Evolutionary conservation across 2,888 invertebrate genomes (phyloP).

Genomic region (Chrysodeixis includens): DNA sequence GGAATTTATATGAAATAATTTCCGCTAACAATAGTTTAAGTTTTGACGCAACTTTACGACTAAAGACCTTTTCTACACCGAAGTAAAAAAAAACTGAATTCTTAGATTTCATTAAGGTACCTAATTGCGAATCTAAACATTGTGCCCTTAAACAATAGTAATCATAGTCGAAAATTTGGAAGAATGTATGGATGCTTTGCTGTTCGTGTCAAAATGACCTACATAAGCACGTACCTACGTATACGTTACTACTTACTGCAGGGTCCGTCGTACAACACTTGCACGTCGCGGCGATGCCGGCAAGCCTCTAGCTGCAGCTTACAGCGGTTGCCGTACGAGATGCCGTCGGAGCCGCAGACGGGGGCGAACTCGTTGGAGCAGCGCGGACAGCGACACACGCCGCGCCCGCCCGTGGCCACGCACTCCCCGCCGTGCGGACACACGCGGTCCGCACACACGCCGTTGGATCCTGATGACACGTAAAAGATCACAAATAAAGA

Average conservation of each 20-base stretch:
- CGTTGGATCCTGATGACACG: conserved; percentile 87
- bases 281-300: conserved; percentile 92
- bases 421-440: conserved; percentile 94
- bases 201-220: no score
- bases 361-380: conserved; percentile 96
- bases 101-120: no score
- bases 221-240: not conserved
- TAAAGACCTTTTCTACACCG: no score
- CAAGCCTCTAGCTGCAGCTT: conserved; percentile 94
- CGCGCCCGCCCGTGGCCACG: conserved; percentile 91
- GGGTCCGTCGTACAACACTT: conserved; percentile 94
- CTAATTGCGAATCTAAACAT: no score
- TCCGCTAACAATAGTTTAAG: no score
- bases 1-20: no score
- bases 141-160: no score
- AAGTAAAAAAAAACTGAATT: no score
- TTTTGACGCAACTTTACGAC: no score
- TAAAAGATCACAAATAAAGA: no score
- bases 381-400: conserved; percentile 95
- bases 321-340: conserved; percentile 95
- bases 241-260: conserved; percentile 93
- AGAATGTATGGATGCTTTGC: no score
- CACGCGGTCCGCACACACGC: conserved; percentile 91
- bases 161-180: no score
- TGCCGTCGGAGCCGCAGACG: conserved; percentile 95